phyloP scores from a whole-genome alignment of 2,113 vertebrate species.

The Toxotes chatareus region DNA sequence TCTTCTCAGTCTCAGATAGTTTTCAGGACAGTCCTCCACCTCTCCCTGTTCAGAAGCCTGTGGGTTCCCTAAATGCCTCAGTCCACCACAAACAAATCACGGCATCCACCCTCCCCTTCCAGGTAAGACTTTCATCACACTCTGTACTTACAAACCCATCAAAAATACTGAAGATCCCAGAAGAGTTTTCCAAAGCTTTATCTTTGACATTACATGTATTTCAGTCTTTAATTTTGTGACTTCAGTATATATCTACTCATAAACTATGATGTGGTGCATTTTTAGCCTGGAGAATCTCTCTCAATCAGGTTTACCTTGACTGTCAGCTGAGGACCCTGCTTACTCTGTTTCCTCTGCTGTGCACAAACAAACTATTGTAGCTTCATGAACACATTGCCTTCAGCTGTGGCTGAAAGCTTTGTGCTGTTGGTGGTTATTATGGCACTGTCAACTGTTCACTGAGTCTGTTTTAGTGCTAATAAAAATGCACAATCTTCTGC shows the following conservation, averaged over 20 bases:
- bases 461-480: constrained; percentile 27
- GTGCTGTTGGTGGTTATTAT: constrained; percentile 33
- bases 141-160: not conserved
- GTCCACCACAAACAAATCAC: constrained; percentile 70
- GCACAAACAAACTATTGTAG: constrained; percentile 46
- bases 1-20: constrained; percentile 83
- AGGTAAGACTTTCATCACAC: constrained; percentile 51
- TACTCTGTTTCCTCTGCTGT: constrained; percentile 21
- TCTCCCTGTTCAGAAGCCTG: constrained; percentile 88
- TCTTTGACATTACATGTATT: too few relatives aligned
- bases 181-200: not conserved
- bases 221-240: not conserved
- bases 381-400: constrained; percentile 8
- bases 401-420: constrained; percentile 16
- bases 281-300: not conserved
- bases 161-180: not conserved
- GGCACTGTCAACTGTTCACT: constrained; percentile 8
- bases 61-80: constrained; percentile 81
- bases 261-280: not conserved
- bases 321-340: constrained; percentile 15
- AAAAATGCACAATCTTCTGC: constrained; percentile 54
- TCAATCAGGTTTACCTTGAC: constrained; percentile 12
- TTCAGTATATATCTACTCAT: not conserved
- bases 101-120: constrained; percentile 27
- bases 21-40: constrained; percentile 84